A percentile compares a stretch with the other conserved stretches of the same genome.
phyloP scores from a whole-genome alignment of 2,113 vertebrate species.

The Melospiza melodia region DNA sequence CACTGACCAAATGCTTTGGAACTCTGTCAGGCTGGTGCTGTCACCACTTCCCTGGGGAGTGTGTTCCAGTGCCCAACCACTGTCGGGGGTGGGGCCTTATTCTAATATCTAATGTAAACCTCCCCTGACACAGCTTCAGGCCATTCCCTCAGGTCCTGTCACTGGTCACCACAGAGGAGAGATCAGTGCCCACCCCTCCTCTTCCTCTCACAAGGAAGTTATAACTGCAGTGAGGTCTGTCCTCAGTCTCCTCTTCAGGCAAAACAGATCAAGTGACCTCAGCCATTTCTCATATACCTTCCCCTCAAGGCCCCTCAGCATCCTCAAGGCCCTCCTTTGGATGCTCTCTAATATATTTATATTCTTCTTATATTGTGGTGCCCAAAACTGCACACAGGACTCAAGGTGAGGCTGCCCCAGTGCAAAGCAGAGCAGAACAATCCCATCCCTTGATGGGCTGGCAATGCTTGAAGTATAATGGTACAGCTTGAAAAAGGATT shows the following conservation, averaged over 20 bases:
- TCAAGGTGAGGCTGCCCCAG: fast-evolving
- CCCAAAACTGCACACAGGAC: not conserved
- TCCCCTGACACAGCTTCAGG: not conserved
- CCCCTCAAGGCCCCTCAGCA: not conserved
- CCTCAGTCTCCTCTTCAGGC: not conserved
- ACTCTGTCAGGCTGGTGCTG: not conserved
- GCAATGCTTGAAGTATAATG: not conserved
- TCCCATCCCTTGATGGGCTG: not conserved
- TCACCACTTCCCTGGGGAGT: not conserved
- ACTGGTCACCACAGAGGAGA: not conserved
- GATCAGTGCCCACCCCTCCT: not conserved
- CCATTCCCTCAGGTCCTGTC: not conserved
- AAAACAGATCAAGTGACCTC: not conserved
- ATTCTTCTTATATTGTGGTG: not conserved
- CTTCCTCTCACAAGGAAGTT: not conserved
- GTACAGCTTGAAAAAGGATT: not conserved
- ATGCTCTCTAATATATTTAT: not conserved
- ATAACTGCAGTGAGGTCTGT: not conserved
- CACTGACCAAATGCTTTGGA: not conserved
- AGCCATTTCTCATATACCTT: not conserved
- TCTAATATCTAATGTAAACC: not conserved
- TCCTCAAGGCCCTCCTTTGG: not conserved
- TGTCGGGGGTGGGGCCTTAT: not conserved
- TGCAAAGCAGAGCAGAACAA: not conserved
- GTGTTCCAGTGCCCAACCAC: not conserved